Base-by-base conservation (phyloP, 2,113 vertebrate genomes). In the Chlamydotis undulata region DNA sequence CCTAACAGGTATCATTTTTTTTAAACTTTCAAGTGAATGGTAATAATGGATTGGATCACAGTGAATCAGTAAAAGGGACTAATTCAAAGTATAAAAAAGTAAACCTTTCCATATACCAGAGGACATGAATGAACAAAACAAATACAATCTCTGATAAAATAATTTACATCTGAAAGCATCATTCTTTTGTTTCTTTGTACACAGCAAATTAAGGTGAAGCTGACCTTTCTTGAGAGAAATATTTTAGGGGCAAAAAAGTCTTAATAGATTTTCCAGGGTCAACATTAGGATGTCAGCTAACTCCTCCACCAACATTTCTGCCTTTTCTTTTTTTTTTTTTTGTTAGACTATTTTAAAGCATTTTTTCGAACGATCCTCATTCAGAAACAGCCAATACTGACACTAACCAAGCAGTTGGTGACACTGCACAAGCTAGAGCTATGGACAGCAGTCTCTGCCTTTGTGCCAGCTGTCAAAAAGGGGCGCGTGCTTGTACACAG, bases 391-490 rank as follows among this genome's bases (percentile, higher is more conserved):
- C 64, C 91, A 96, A 86, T 55, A 60, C 73, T 97, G 93, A 91
- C 93, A 92, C 65, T 85, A 93, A 95, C 75, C 89, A 96, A 90
- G 96, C 96, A 97, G 94, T 95, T 96, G 93, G 96, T 93, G 89
- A 94, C 75, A 97, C 76, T 94, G 97, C 88, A 97, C 74, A 94
- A 98, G 96, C 79, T 63, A 87, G 87, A 96, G 91, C 93, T 97
- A 91, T 92, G 93, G 97, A 95, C 91, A 45, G 85, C 94, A 84
- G 60, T 82, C 81, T 95, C 89, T 97, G 97, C 90, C 96, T 98
- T 97, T 97, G 96, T 97, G 97, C 97, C 97, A 98, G 97, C 98
- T 98, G 98, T 97, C 97, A 98, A 96, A 96, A 93, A 76, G 94
- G 96, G 97, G 97, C 96, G 92, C 96, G 96, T 98, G 97, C 97